phyloP scores from a whole-genome alignment of 2,888 invertebrate genomes.

The Trimorus sp. region DNA sequence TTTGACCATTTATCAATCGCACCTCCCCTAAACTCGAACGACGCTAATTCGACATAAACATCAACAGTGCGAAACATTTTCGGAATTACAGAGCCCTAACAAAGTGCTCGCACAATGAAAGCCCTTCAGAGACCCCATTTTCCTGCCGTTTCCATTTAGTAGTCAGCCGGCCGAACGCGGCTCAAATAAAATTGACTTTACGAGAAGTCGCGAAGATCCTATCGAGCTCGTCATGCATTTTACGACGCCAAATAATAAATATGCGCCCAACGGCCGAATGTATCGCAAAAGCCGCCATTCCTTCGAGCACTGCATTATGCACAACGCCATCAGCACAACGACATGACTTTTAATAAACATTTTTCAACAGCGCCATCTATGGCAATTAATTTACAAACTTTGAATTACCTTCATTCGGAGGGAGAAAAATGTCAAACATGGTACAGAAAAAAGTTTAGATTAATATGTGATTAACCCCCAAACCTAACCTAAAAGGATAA shows the following conservation, averaged over 20 bases:
- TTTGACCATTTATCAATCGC: too few species aligned
- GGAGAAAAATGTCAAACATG: too few species aligned
- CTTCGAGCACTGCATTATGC: constrained; percentile 39
- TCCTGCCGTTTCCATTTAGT: constrained; percentile 25
- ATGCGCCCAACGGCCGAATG: constrained; percentile 43
- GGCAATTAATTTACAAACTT: too few species aligned
- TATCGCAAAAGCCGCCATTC: constrained; percentile 46
- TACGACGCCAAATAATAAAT: constrained; percentile 43
- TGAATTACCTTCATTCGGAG: too few species aligned
- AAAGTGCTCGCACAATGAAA: constrained; percentile 14
- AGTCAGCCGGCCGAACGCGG: constrained; percentile 27
- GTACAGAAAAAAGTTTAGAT: too few species aligned
- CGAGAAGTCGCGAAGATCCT: constrained; percentile 51
- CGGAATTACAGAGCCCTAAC: neutral
- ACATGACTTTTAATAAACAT: too few species aligned
- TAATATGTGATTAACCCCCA: too few species aligned
- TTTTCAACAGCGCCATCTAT: too few species aligned
- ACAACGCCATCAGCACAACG: constrained; percentile 37
- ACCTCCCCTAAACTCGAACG: constrained; percentile 1
- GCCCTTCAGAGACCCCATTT: constrained; percentile 25
- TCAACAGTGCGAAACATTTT: constrained; percentile 2
- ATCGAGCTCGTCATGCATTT: constrained; percentile 54
- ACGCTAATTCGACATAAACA: neutral
- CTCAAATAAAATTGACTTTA: constrained; percentile 57
- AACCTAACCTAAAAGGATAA: too few species aligned